Evolutionary conservation across 2,888 invertebrate genomes (phyloP).

Genomic region (Caenorhabditis virilis): DNA sequence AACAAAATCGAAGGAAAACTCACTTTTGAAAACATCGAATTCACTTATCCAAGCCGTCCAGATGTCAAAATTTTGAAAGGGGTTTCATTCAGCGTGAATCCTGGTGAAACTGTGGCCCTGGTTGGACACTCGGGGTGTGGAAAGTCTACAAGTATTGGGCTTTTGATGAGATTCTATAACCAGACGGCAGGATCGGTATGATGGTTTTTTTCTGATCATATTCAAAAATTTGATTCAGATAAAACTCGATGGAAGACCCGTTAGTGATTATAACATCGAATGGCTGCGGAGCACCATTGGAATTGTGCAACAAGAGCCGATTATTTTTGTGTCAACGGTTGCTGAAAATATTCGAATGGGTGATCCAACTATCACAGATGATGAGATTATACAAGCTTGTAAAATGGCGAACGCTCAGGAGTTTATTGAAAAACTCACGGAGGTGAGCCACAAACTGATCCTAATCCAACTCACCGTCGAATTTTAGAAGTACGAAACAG

Average conservation of each 20-base stretch:
- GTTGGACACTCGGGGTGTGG: slow-evolving; percentile 62
- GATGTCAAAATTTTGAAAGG: slow-evolving; percentile 65
- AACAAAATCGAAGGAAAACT: slow-evolving; percentile 69
- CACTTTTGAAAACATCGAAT: slow-evolving; percentile 70
- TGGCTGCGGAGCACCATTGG: slow-evolving; percentile 69
- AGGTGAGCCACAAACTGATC: slow-evolving; percentile 13
- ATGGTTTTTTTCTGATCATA: background rate
- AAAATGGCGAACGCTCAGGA: slow-evolving; percentile 70
- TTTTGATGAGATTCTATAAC: slow-evolving; percentile 57
- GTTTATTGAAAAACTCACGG: slow-evolving; percentile 70
- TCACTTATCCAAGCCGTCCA: slow-evolving; percentile 70
- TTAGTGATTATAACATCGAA: slow-evolving; percentile 56
- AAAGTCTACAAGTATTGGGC: slow-evolving; percentile 55
- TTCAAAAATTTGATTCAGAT: slow-evolving; percentile 54
- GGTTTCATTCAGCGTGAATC: slow-evolving; percentile 48
- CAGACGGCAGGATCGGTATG: slow-evolving; percentile 45
- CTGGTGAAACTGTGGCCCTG: slow-evolving; percentile 58
- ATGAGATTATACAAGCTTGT: slow-evolving; percentile 53
- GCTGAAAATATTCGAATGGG: slow-evolving; percentile 71
- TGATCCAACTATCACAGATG: slow-evolving; percentile 55
- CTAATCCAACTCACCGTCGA: background rate
- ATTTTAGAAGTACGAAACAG: slow-evolving; percentile 28
- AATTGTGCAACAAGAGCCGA: slow-evolving; percentile 71
- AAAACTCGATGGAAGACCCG: slow-evolving; percentile 69
- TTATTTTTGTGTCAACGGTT: slow-evolving; percentile 69